Evolutionary conservation across 2,888 invertebrate species (phyloP).

Genomic region (Drosophila mulleri): DNA sequence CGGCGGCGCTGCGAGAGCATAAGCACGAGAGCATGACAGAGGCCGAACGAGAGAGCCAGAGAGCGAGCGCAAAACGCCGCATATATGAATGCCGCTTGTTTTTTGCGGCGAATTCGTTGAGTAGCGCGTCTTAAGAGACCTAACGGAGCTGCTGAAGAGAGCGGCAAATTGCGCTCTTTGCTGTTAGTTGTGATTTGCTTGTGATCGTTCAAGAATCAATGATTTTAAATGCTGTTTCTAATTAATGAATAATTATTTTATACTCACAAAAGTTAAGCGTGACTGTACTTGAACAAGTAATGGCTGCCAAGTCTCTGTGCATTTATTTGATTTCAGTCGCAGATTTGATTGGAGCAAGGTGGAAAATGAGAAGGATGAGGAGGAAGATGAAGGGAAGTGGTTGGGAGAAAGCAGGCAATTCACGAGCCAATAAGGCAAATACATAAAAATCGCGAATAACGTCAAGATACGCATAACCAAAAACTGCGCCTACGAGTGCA

Average conservation of each 20-base stretch:
- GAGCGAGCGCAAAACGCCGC: constrained; percentile 32
- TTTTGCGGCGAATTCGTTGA: constrained; percentile 68
- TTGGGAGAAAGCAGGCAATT: background rate
- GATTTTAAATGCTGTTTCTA: background rate
- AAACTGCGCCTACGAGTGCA: constrained; percentile 45
- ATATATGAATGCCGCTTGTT: constrained; percentile 55
- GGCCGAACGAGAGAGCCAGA: background rate
- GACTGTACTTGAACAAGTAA: background rate
- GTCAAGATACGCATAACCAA: constrained; percentile 44
- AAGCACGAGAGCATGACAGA: constrained; percentile 7
- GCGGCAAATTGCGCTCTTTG: background rate
- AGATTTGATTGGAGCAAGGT: constrained; percentile 1
- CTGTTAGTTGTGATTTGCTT: background rate
- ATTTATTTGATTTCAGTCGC: background rate
- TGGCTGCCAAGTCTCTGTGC: background rate
- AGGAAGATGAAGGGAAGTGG: too few species aligned
- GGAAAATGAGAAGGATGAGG: background rate
- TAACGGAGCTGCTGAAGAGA: constrained; percentile 27
- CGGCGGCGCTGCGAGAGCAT: constrained; percentile 22
- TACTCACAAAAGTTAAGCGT: background rate
- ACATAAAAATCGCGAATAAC: constrained; percentile 59
- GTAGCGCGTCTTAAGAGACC: constrained; percentile 38
- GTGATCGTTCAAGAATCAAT: constrained; percentile 22
- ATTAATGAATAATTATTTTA: constrained; percentile 7
- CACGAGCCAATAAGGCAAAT: constrained; percentile 32